Base-by-base conservation (phyloP, 2,888 invertebrate species). In the Nasonia oneida region DNA sequence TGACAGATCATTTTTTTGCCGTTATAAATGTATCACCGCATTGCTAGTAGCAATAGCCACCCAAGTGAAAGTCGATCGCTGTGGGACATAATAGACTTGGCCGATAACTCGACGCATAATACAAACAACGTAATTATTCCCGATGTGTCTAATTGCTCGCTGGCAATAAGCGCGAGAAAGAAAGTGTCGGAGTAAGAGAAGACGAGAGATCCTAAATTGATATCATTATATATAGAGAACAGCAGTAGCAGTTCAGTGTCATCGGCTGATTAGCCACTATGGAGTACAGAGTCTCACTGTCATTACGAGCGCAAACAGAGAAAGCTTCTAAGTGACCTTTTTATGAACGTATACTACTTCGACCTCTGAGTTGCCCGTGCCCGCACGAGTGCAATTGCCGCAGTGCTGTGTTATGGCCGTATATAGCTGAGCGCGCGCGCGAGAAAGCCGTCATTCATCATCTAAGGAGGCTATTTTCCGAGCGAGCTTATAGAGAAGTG, bases 281-380 rank as follows among this genome's bases (percentile, higher is more conserved):
- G 23, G 39, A 61, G n/a, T n/a, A 5, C 3, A n/a, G 2, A n/a
- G 57, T 6, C n/a, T 23, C n/a, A 15, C 8, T 47, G 37, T 61
- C 61, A 61, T 78, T 18, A 64, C 8, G 47, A 12, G 78, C 15
- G 67, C 47, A 78, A 78, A 78, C 47, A 42, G 78, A 64, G 78
- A 78, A 78, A 78, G 78, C 39, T 67, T 67, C 67, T n/a, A 47
- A 78, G 47, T 47, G 78, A 78, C 42, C 78, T 64, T 78, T 78
- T 78, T 78, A 64, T 64, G 64, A 64, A 39, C 15, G 18, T 57
- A 61, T 53, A 53, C 10, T 47, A 47, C 57, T 57, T 57, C 57
- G 57, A 57, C n/a, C 57, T 57, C 57, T 57, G 57, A n/a, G 18
- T 57, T 57, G 57, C 57, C 3, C 53, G 18, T 3, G 57, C 5